A percentile compares a stretch with the other conserved stretches of the same genome.
These are phyloP conservation scores for Fringilla coelebs DNA, from an alignment of 2,797 vertebrate genomes.

Conservation along the genomic window DNA sequence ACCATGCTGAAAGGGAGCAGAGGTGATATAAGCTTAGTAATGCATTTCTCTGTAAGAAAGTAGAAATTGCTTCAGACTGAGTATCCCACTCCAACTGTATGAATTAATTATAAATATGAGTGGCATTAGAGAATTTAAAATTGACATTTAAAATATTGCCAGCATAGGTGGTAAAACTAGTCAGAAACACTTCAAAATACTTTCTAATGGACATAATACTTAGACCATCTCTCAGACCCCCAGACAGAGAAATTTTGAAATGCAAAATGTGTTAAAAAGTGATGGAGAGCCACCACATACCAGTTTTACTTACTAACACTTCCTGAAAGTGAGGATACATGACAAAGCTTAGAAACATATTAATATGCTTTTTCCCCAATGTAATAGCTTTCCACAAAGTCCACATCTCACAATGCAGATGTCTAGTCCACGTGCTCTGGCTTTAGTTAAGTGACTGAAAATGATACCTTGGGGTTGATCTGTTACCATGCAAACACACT, in stretches of 20 bases:
- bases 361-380: neutral
- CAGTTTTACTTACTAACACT: neutral
- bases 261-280: neutral
- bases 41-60: neutral
- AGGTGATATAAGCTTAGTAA: neutral
- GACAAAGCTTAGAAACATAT: neutral
- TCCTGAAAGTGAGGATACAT: neutral
- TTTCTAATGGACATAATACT: neutral
- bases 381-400: neutral
- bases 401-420: neutral
- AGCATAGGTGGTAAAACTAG: neutral
- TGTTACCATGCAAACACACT: neutral
- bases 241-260: neutral
- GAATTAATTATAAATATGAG: neutral
- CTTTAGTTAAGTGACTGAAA: neutral
- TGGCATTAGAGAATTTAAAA: neutral
- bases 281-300: neutral
- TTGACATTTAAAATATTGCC: neutral
- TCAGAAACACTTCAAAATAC: neutral
- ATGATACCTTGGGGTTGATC: neutral
- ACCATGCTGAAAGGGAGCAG: neutral
- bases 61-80: neutral
- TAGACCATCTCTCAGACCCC: neutral
- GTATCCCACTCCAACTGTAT: neutral
- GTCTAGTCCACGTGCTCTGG: neutral